phyloP scores from a whole-genome alignment of 1,140 invertebrate species.

The Nomia melanderi region DNA sequence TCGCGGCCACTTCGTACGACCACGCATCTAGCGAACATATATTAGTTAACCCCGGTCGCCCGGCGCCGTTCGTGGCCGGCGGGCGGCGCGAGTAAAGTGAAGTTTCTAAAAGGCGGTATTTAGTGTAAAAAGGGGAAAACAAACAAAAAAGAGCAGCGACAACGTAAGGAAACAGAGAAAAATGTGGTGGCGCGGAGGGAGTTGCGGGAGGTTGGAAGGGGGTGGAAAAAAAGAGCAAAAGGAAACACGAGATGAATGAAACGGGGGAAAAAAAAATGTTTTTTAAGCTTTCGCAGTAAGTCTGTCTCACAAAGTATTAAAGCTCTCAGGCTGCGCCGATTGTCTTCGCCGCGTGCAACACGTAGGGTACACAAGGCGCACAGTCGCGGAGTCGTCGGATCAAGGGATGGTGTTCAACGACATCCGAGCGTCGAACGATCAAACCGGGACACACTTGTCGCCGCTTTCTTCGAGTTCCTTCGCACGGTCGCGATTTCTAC shows the following conservation, averaged over 20 bases:
- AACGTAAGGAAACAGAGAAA: background rate
- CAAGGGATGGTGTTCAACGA: slow-evolving; percentile 23
- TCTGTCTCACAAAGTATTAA: slow-evolving; percentile 53
- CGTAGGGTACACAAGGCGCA: background rate
- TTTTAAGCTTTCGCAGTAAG: slow-evolving; percentile 59
- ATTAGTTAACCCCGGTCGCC: slow-evolving; percentile 50
- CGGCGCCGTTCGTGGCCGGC: slow-evolving; percentile 7
- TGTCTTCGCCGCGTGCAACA: slow-evolving; percentile 38
- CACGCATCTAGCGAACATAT: slow-evolving; percentile 40
- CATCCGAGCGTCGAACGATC: background rate
- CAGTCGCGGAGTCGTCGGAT: slow-evolving; percentile 31
- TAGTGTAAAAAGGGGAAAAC: slow-evolving; percentile 40
- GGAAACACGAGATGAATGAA: background rate
- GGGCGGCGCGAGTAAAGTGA: slow-evolving; percentile 25
- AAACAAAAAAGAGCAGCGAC: background rate
- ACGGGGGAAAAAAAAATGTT: slow-evolving; percentile 22
- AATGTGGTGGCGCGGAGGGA: too few species aligned
- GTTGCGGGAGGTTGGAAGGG: too few species aligned
- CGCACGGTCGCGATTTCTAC: too few species aligned
- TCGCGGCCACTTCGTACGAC: slow-evolving; percentile 35
- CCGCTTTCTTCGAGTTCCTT: too few species aligned
- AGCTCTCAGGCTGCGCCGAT: slow-evolving; percentile 52
- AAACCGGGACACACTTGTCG: background rate
- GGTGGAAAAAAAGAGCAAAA: background rate
- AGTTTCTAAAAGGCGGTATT: slow-evolving; percentile 59